phyloP scores from a whole-genome alignment of 1,140 invertebrate genomes.

The Drosophila insularis region DNA sequence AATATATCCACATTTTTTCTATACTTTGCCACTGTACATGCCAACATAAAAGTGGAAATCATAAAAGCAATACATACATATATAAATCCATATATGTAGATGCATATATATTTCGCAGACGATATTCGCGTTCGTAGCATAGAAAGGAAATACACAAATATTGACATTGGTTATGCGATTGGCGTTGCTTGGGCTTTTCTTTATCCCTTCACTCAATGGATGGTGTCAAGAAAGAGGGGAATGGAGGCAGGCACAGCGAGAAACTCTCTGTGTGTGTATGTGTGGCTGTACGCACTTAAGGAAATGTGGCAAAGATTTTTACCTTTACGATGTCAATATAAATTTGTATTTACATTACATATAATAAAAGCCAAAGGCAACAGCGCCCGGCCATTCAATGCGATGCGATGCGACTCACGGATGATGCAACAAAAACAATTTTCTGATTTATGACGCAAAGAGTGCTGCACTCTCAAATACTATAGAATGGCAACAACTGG shows the following conservation, averaged over 20 bases:
- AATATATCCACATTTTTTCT: slow-evolving; percentile 15
- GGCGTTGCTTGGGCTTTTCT: slow-evolving; percentile 28
- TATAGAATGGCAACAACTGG: slow-evolving; percentile 17
- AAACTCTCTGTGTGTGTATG: slow-evolving; percentile 6
- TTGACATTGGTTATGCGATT: slow-evolving; percentile 79
- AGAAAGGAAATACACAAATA: slow-evolving; percentile 81
- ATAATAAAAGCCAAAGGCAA: slow-evolving; percentile 54
- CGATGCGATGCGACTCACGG: slow-evolving; percentile 13
- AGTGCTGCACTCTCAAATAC: slow-evolving; percentile 45
- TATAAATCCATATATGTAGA: too few species aligned
- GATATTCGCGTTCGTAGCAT: slow-evolving; percentile 50
- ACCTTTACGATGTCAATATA: slow-evolving; percentile 82
- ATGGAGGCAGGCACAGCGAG: too few species aligned
- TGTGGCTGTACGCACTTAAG: slow-evolving; percentile 48
- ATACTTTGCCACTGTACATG: slow-evolving; percentile 22
- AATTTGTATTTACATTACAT: slow-evolving; percentile 81
- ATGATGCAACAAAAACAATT: slow-evolving; percentile 49
- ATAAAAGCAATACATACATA: slow-evolving; percentile 50
- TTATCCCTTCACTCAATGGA: slow-evolving; percentile 23
- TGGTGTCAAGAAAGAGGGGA: too few species aligned
- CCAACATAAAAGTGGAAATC: slow-evolving; percentile 67
- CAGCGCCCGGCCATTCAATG: background rate
- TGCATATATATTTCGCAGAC: slow-evolving; percentile 20
- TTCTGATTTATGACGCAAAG: slow-evolving; percentile 78
- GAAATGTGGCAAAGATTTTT: slow-evolving; percentile 62